phyloP scores from a whole-genome alignment of 1,140 invertebrate species.

The Zaprionus capensis region DNA sequence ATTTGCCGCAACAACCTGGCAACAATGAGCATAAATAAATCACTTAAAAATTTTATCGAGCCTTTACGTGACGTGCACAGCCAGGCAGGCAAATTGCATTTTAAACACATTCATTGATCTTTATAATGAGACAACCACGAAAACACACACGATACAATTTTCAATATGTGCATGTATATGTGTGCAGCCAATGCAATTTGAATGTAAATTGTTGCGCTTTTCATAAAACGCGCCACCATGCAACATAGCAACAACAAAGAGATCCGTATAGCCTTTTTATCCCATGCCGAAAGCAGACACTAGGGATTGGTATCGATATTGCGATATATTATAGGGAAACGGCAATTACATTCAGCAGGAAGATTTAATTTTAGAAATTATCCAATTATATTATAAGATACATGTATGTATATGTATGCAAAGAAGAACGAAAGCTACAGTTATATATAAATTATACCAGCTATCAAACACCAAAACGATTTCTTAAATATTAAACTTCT shows the following conservation, averaged over 20 bases:
- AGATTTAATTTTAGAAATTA: too few relatives aligned
- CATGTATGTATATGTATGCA: too few relatives aligned
- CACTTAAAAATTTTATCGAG: constrained; percentile 69
- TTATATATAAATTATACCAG: too few relatives aligned
- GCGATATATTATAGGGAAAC: too few relatives aligned
- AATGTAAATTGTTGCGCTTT: constrained; percentile 70
- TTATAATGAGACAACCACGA: constrained; percentile 9
- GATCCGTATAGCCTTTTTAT: neutral
- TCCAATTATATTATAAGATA: neutral
- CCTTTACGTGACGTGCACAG: constrained; percentile 19
- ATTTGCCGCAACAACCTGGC: constrained; percentile 13
- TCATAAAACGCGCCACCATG: constrained; percentile 3
- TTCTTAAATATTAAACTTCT: too few relatives aligned
- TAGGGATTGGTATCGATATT: too few relatives aligned
- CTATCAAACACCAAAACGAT: too few relatives aligned
- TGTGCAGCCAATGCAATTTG: constrained; percentile 51
- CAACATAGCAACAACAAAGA: constrained; percentile 12
- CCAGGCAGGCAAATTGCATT: constrained; percentile 63
- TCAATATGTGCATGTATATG: constrained; percentile 29
- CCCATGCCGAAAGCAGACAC: too few relatives aligned
- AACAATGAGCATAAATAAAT: constrained; percentile 75
- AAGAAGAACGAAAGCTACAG: too few relatives aligned
- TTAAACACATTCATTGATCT: constrained; percentile 46
- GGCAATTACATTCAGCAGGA: too few relatives aligned
- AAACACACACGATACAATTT: constrained; percentile 35